A percentile compares a stretch with the other conserved stretches of the same genome.
These are phyloP conservation scores for Enteromius mattozi DNA, from an alignment of 2,797 vertebrate genomes.

Conservation along the genomic window DNA sequence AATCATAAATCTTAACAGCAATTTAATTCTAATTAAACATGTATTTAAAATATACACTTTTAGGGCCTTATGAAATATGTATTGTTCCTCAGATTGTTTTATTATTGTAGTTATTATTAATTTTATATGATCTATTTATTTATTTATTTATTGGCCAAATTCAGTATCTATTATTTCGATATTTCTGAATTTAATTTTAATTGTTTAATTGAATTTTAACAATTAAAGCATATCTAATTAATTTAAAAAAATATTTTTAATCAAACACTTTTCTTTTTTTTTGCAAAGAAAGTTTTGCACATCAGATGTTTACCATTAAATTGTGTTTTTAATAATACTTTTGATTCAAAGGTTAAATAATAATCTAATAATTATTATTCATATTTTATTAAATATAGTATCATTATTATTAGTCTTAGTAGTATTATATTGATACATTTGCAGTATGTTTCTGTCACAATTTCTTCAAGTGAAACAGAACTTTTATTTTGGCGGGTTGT, in stretches of 20 bases:
- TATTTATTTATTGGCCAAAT: no score
- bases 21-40: no score
- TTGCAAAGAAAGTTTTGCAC: background rate
- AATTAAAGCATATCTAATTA: background rate
- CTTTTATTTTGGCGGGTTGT: background rate
- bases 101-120: no score
- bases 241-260: background rate
- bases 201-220: background rate
- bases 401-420: background rate
- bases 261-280: background rate
- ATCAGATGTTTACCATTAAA: background rate
- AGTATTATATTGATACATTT: background rate
- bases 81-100: no score
- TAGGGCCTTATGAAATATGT: no score
- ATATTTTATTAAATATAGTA: background rate
- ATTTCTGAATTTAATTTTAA: background rate
- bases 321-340: background rate
- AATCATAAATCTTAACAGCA: no score
- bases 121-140: no score
- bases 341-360: no score
- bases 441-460: background rate
- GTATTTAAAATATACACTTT: no score
- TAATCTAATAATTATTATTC: background rate
- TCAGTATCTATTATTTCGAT: no score
- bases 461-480: background rate